phyloP scores from a whole-genome alignment of 2,888 invertebrate species.

The Acronicta psi region DNA sequence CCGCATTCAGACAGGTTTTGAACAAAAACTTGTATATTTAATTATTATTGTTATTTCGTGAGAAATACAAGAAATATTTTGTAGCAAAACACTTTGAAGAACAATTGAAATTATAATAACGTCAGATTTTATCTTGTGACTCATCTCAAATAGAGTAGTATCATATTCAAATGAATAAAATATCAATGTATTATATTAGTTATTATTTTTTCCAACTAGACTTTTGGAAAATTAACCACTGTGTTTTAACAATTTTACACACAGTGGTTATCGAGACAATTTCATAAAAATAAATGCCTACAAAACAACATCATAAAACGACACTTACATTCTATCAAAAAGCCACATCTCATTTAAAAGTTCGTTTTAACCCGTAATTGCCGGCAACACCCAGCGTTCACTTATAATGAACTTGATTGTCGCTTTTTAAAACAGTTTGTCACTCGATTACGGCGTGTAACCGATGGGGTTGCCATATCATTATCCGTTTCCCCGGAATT shows the following conservation, averaged over 20 bases:
- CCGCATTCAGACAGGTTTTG: conserved; percentile 49
- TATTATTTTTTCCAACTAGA: too few relatives aligned
- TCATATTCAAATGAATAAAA: too few relatives aligned
- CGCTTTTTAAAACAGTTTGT: conserved; percentile 84
- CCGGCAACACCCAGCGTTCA: conserved; percentile 58
- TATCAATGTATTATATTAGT: too few relatives aligned
- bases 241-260: neutral
- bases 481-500: conserved; percentile 82
- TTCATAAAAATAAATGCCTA: conserved; percentile 8
- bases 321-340: conserved; percentile 37
- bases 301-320: conserved; percentile 22
- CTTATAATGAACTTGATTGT: conserved; percentile 68
- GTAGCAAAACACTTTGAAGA: conserved; percentile 28
- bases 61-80: conserved; percentile 44
- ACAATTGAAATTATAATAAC: conserved; percentile 39
- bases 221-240: too few relatives aligned
- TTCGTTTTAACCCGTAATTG: conserved; percentile 53
- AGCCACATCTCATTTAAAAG: conserved; percentile 47
- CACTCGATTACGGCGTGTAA: conserved; percentile 85
- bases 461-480: conserved; percentile 79
- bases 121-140: conserved; percentile 25
- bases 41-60: conserved; percentile 59
- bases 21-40: conserved; percentile 56
- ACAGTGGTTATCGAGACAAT: neutral
- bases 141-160: conserved; percentile 31